Conservation (phyloP, 2,797 vertebrate species). For the Cyprinodon diabolis region DNA sequence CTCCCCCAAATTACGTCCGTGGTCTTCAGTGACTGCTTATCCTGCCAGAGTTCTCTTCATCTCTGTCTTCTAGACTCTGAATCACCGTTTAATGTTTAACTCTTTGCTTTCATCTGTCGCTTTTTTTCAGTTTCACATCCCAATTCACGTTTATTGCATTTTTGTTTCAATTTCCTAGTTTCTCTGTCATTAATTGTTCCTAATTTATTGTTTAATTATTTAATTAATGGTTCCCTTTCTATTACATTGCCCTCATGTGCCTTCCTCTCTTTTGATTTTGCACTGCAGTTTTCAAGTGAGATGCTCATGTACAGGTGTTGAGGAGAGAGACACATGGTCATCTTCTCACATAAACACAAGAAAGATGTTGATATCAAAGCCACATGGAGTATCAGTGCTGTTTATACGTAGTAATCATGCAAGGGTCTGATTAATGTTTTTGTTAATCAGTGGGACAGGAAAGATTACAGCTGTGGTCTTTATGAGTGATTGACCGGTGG, state of each 20-base stretch:
- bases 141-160: conserved; percentile 57
- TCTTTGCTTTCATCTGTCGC: conserved; percentile 48
- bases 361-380: conserved; percentile 60
- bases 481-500: conserved; percentile 31
- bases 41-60: conserved; percentile 56
- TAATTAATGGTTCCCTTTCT: conserved; percentile 12
- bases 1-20: too few relatives aligned
- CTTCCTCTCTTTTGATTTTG: conserved; percentile 18
- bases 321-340: conserved; percentile 44
- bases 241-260: conserved; percentile 17
- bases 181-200: conserved; percentile 24
- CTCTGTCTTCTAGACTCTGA: conserved; percentile 43
- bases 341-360: conserved; percentile 67
- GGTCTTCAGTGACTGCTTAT: conserved; percentile 61
- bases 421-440: conserved; percentile 74
- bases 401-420: conserved; percentile 70
- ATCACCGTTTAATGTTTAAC: conserved; percentile 46
- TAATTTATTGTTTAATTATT: background rate
- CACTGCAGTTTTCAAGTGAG: conserved; percentile 29
- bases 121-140: conserved; percentile 52
- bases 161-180: conserved; percentile 41
- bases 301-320: conserved; percentile 67
- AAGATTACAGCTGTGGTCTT: conserved; percentile 45
- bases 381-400: conserved; percentile 62
- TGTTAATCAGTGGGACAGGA: conserved; percentile 67